Evolutionary conservation across 2,888 invertebrate genomes (phyloP).

Genomic region (Desoria tigrina): DNA sequence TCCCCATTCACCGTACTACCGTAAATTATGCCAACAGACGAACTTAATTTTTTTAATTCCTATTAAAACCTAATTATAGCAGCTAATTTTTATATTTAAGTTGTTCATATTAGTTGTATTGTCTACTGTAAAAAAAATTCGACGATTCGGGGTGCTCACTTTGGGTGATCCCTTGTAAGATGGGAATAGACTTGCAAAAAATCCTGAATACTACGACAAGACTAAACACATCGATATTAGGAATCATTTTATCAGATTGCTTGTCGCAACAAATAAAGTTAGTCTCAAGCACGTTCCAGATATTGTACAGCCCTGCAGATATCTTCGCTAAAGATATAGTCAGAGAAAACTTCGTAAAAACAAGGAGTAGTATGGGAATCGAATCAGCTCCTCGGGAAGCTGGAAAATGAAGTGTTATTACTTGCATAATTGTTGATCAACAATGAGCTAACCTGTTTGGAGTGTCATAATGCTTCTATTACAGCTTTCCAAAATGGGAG

Average conservation of each 20-base stretch:
- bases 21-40: too few species aligned
- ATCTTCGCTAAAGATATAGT: constrained; percentile 9
- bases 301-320: constrained; percentile 15
- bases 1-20: too few species aligned
- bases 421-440: too few species aligned
- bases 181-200: constrained; percentile 45
- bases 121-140: too few species aligned
- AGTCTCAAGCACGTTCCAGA: constrained; percentile 5
- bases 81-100: too few species aligned
- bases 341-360: not conserved
- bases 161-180: too few species aligned
- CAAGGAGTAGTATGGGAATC: not conserved
- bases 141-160: too few species aligned
- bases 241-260: constrained; percentile 40
- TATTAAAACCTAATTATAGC: too few species aligned
- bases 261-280: constrained; percentile 10
- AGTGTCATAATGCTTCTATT: not conserved
- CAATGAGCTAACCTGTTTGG: not conserved
- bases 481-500: not conserved
- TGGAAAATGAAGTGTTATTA: not conserved
- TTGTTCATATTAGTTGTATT: too few species aligned
- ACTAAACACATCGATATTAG: constrained; percentile 53
- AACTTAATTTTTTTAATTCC: too few species aligned
- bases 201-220: constrained; percentile 44
- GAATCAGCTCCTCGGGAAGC: not conserved